A percentile compares a stretch with the other conserved stretches of the same genome.
phyloP scores from a whole-genome alignment of 2,888 invertebrate genomes.

The Orthonychiurus folsomi region DNA sequence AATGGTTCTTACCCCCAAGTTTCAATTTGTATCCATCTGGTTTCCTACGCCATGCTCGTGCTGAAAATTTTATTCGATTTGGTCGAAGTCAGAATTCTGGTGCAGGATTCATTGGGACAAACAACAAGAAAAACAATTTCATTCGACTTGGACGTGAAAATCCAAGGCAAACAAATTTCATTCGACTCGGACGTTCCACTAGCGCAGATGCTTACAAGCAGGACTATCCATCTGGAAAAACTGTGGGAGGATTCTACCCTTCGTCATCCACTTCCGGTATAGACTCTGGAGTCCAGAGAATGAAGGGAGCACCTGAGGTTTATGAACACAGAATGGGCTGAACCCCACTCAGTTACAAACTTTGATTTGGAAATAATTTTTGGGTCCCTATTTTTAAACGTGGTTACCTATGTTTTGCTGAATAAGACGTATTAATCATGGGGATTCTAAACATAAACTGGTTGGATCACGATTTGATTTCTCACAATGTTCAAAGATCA shows the following conservation, averaged over 20 bases:
- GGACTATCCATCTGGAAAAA: too few relatives aligned
- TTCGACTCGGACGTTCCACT: conserved; percentile 32
- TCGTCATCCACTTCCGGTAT: neutral
- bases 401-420: too few relatives aligned
- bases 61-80: conserved; percentile 38
- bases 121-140: conserved; percentile 39
- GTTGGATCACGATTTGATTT: too few relatives aligned
- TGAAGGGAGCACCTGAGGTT: neutral
- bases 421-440: too few relatives aligned
- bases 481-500: too few relatives aligned
- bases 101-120: neutral
- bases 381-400: too few relatives aligned
- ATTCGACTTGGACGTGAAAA: conserved; percentile 40
- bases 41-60: conserved; percentile 30
- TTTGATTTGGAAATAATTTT: too few relatives aligned
- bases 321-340: neutral
- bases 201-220: neutral
- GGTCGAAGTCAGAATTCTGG: conserved; percentile 20
- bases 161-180: conserved; percentile 37
- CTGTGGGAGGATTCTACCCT: too few relatives aligned
- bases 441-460: too few relatives aligned
- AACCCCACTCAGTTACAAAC: neutral
- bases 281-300: neutral
- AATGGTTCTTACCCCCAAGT: neutral
- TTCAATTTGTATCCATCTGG: neutral